Evolutionary conservation across 2,888 invertebrate species (phyloP), one percentile per base, ranked within the genome.

Genomic region (Chirona hameri): DNA sequence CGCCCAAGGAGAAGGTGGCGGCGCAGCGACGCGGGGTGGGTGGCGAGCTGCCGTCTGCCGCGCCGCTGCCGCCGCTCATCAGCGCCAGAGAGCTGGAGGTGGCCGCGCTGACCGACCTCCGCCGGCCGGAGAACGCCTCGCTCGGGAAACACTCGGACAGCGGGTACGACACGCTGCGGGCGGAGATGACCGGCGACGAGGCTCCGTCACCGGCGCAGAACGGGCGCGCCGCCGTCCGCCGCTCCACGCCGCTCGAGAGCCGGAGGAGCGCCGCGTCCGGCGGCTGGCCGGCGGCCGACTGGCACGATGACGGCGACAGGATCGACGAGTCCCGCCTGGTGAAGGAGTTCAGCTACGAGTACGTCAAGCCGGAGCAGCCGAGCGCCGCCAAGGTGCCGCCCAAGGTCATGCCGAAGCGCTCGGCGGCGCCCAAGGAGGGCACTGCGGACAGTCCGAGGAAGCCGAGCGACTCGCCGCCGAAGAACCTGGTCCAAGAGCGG

Each of bases 121-220:
- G 86, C 87, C 87, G 27, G 86, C 88, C 21, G 87, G 86, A 86
- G 72, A 86, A 86, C 65, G 82, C 81, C 81, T 84, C 86, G 14
- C 86, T 86, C 82, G 87, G 86, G 31, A 87, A 87, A 84, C 87
- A 87, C 83, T 87, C 87, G 5, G 87, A 87, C 83, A 87, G 87
- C 85, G 87, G 87, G 10, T 87, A 88, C 82, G 87, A 87, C 83
- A 87, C 87, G 12, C 84, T 88, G 79, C 86, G 87, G 83, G 84
- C 84, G 18, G 85, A 84, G 52, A 76, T 84, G 48, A 81, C 82
- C 24, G 76, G 24, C 69, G 76, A 82, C 69, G 80, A 69, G 72
- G 27, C 27, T 48, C 76, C 57, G 72, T 24, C 27, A 39, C 76
- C 57, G 69, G 83, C 18, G 18, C 83, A 2, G 27, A 82, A 27